Evolutionary conservation across 2,113 vertebrate genomes (phyloP), one percentile per base, ranked within the genome.

Genomic region (Callopanchax toddi): DNA sequence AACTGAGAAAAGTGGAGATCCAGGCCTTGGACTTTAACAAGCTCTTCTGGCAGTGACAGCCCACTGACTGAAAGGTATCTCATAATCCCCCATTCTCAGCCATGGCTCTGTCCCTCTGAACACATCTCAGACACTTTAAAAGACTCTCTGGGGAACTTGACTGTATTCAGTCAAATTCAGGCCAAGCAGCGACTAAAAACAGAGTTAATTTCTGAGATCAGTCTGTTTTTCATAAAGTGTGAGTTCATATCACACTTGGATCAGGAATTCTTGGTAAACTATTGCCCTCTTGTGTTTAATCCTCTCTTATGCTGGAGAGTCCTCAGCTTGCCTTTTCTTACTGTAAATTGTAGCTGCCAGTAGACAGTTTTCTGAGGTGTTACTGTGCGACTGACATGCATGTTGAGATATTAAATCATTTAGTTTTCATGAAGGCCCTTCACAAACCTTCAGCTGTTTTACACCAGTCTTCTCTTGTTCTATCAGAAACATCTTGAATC

Each of bases 251-350:
- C 45, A 74, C 32, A 44, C 60, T 63, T 13, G 62, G 65, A 70
- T 72, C 68, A 77, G 6, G 67, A 53, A 85, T 88, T 82, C 64
- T 61, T 89, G 82, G 87, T 86, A 87, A 89, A 82, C 81, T 86
- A 72, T 91, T 92, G 90, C 87, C 89, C 89, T 91, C 89, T 92
- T 91, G 89, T 91, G 89, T 92, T 89, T 91, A 79, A 85, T 62
- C 42, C 34, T 60, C 78, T 81, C 34, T 74, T 65, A 6, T 79
- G 52, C 68, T 62, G 3, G 16, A 60, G 55, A 71, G 85, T 76
- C 23, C 52, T 68, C 56, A n/a, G 73, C 71, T 43, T 49, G 22
- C 22, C 71, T 76, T 40, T 71, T 17, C 10, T 54, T 56, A 78
- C 68, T 76, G 59, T 48, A 58, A 72, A 82, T 39, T 40, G 4